These are phyloP conservation scores for Pantala flavescens DNA, from an alignment of 1,140 invertebrate genomes.

Conservation along the genomic window DNA sequence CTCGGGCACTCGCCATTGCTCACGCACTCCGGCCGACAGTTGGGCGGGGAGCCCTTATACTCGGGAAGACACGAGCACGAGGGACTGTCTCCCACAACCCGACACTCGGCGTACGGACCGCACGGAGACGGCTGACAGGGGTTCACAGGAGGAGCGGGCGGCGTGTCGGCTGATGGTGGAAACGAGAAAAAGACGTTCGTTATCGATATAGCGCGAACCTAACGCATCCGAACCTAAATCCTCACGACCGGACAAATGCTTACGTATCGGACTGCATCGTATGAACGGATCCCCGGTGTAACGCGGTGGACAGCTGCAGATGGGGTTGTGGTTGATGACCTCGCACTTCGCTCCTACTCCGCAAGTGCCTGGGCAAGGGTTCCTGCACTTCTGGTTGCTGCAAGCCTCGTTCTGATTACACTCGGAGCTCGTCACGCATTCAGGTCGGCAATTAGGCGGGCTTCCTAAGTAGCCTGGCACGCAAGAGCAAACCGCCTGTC, in stretches of 20 bases:
- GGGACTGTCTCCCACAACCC: slow-evolving; percentile 37
- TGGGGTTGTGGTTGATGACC: slow-evolving; percentile 37
- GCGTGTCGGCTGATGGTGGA: slow-evolving; percentile 1
- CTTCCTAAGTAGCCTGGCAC: slow-evolving; percentile 37
- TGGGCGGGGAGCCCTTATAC: slow-evolving; percentile 50
- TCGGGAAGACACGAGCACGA: slow-evolving; percentile 52
- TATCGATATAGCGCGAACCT: neutral
- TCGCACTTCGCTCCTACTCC: slow-evolving; percentile 37
- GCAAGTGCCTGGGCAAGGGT: slow-evolving; percentile 39
- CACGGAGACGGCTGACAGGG: slow-evolving; percentile 39
- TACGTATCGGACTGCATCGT: slow-evolving; percentile 30
- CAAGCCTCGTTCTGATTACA: slow-evolving; percentile 36
- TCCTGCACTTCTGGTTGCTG: slow-evolving; percentile 34
- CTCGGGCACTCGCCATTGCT: slow-evolving; percentile 51
- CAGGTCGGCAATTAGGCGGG: slow-evolving; percentile 36
- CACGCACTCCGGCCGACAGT: slow-evolving; percentile 53
- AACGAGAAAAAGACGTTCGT: neutral
- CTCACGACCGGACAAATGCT: neutral
- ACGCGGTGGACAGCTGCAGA: slow-evolving; percentile 33
- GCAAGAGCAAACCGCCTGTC: slow-evolving; percentile 41
- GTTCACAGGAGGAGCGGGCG: slow-evolving; percentile 22
- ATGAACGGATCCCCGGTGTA: slow-evolving; percentile 43
- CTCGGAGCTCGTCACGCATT: slow-evolving; percentile 36
- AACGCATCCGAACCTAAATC: neutral
- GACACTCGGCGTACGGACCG: slow-evolving; percentile 40